Evolutionary conservation across 2,888 invertebrate genomes (phyloP), one percentile per base, ranked within the genome.

Genomic region (Slavum lentiscoides): DNA sequence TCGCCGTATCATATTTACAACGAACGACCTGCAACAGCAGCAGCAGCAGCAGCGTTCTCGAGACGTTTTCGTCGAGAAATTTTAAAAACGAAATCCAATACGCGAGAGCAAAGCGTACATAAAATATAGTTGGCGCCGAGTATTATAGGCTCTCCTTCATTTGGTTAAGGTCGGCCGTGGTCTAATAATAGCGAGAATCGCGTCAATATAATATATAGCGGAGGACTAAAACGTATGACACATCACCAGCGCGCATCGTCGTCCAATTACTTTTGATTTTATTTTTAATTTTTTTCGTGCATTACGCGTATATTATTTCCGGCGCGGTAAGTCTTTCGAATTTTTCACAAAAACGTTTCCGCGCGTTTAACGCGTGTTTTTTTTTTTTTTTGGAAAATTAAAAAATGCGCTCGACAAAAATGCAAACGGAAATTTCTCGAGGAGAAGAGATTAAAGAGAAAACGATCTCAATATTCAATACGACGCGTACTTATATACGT

Each of bases 261-360:
- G 37, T 77, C 77, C 77, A 77, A 77, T 68, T 77, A 77, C 53
- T 77, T 61, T 55, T 53, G 61, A 53, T 77, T 77, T 77, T 77
- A 77, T 77, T 77, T 77, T 77, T 77, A 77, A 77, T 77, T 62
- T 69, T 13, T 53, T 30, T 62, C 49, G 37, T 11, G 49, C 23
- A n/a, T 6, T n/a, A 43, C 59, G 21, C 43, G 58, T 59, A 62
- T 19, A 62, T 13, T 30, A 30, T 30, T 30, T 30, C 30, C 30
- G 30, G 30, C 2, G 30, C 30, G 30, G 30, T 4, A 30, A 30
- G 30, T 1, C 30, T 1, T 30, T 30, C 13, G n/a, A 4, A 62
- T 62, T 43, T 53, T 43, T 43, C 59, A 21, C 59, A 43, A 43
- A 43, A 9, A 21, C 11, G 17, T 21, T 55, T 55, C 11, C 55